These are phyloP conservation scores for Dinothrombium tinctorium DNA, from an alignment of 1,140 invertebrate genomes.

Conservation along the genomic window DNA sequence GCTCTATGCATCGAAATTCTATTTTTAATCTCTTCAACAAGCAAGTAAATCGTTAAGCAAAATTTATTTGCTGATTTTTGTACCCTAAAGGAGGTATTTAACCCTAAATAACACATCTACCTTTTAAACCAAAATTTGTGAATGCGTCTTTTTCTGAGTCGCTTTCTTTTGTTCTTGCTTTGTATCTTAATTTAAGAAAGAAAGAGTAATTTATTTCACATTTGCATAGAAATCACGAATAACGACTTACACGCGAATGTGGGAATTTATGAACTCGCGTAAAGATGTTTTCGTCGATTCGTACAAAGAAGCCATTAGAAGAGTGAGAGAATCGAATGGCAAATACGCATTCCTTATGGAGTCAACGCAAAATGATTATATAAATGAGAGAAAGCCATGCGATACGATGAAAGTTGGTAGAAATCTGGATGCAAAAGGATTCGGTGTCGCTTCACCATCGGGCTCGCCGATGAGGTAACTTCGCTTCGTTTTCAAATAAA, in stretches of 20 bases:
- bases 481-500: no score
- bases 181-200: no score
- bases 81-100: no score
- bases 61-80: no score
- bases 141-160: no score
- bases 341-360: constrained; percentile 33
- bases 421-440: constrained; percentile 25
- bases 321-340: constrained; percentile 24
- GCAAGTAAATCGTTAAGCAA: no score
- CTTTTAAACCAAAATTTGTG: no score
- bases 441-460: constrained; percentile 24
- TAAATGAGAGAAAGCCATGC: constrained; percentile 30
- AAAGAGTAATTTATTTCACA: no score
- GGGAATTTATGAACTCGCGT: constrained; percentile 22
- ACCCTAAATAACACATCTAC: no score
- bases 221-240: constrained; percentile 23
- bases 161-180: no score
- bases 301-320: constrained; percentile 23
- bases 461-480: constrained; percentile 24
- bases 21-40: no score
- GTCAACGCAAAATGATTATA: constrained; percentile 21
- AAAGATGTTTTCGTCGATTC: constrained; percentile 22
- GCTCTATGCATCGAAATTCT: no score
- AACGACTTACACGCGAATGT: constrained; percentile 29
- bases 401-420: constrained; percentile 33